Base-by-base conservation (phyloP, 2,888 invertebrate genomes). In the Lepidochrysops patricia region DNA sequence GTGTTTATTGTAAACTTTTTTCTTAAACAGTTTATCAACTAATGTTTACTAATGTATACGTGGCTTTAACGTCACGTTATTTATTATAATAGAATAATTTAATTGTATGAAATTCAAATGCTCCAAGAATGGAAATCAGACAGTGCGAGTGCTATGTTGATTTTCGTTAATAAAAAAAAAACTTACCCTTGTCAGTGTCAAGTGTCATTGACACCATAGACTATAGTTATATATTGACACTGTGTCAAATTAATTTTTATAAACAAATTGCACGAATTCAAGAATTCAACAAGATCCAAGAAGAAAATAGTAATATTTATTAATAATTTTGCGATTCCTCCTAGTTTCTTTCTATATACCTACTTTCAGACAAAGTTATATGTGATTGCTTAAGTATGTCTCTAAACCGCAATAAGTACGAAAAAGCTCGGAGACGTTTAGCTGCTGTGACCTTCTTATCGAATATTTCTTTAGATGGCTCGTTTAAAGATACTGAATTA, bases 391-490 rank as follows among this genome's bases (percentile, higher is more conserved):
- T 58, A 9, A 61, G n/a, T 23, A 68, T 87, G 88, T 72, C 83
- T 60, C 76, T 68, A 62, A 79, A 84, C 70, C 82, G 84, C 49
- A 82, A 77, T 69, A 89, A 86, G 75, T 88, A 89, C 72, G 91
- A 91, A 74, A 93, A 93, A 85, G 95, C 95, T 74, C 92, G 96
- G 77, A 92, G 96, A 85, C 93, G 97, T 82, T 92, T 97, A 72
- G 97, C 97, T 77, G 98, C 98, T 70, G 92, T 97, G 75, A 95
- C 96, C 76, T 98, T 98, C 90, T 91, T 98, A 71, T 95, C 97
- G 60, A 98, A 98, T 88, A 98, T 98, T 79, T 97, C 98, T 65
- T 91, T 98, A 66, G 97, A 98, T 90, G 98, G 98, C 68, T 94
- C 94, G 70, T 94, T 95, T 82, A 92, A 92, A 77, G 94, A 95